Evolutionary conservation across 2,797 vertebrate species (phyloP).

Genomic region (Danio kyathit): DNA sequence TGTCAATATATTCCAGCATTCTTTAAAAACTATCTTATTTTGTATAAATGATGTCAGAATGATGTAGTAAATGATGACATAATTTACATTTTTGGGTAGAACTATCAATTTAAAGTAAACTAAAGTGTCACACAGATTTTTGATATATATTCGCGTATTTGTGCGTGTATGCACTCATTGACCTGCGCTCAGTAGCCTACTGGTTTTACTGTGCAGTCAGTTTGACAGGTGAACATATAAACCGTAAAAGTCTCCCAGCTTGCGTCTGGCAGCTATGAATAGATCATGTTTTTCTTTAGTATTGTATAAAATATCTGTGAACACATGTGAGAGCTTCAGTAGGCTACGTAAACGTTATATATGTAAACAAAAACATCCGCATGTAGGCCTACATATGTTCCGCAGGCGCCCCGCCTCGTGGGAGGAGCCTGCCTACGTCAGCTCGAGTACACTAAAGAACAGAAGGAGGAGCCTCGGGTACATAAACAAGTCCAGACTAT

Average conservation of each 20-base stretch:
- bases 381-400: background rate
- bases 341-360: no score
- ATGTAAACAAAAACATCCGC: constrained; percentile 24
- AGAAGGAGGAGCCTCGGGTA: constrained; percentile 40
- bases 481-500: constrained; percentile 75
- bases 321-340: background rate
- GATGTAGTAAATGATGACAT: no score
- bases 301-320: background rate
- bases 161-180: no score
- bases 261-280: background rate
- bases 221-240: background rate
- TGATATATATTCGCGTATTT: no score
- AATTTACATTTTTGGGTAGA: no score
- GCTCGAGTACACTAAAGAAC: background rate
- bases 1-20: no score
- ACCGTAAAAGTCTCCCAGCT: background rate
- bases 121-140: no score
- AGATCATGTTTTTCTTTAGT: background rate
- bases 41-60: no score
- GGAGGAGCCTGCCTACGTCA: constrained; percentile 60
- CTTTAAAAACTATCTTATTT: no score
- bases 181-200: no score
- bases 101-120: no score
- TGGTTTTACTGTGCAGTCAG: background rate
- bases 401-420: constrained; percentile 28